Percentiles rank a stretch among this genome's conserved stretches.
These are phyloP conservation scores for Cardiocondyla obscurior DNA, from an alignment of 1,140 invertebrate genomes.

Conservation along the genomic window DNA sequence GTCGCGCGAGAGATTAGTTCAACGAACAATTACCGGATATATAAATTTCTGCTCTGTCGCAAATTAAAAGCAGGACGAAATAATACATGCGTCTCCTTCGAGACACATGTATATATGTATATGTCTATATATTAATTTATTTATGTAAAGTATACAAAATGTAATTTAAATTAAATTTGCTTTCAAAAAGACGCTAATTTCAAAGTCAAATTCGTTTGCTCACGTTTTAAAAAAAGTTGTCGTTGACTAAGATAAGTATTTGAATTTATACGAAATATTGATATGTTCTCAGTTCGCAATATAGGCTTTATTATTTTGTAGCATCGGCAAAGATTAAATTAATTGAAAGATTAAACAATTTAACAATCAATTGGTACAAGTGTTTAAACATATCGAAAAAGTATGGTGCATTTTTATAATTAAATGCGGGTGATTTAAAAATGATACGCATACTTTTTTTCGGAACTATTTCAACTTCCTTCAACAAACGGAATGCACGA, in stretches of 20 bases:
- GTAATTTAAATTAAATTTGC: not conserved
- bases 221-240: not conserved
- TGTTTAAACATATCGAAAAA: not conserved
- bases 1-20: not conserved
- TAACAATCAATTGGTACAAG: not conserved
- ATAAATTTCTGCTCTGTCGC: not conserved
- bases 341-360: not conserved
- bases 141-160: not conserved
- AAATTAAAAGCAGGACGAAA: not conserved
- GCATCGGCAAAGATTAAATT: too few species aligned
- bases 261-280: not conserved
- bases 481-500: not conserved
- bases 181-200: not conserved
- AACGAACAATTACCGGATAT: not conserved
- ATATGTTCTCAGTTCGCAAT: not conserved
- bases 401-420: conserved; percentile 44
- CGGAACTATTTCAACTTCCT: not conserved
- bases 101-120: not conserved
- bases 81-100: not conserved
- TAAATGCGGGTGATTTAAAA: conserved; percentile 44
- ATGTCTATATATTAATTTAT: too few species aligned
- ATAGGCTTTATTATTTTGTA: not conserved
- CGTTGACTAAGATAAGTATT: not conserved
- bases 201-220: not conserved
- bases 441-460: conserved; percentile 14